A percentile compares a stretch with the other conserved stretches of the same genome.
These are phyloP conservation scores for Sinelater perroti DNA, from an alignment of 2,888 invertebrate species.

Conservation along the genomic window DNA sequence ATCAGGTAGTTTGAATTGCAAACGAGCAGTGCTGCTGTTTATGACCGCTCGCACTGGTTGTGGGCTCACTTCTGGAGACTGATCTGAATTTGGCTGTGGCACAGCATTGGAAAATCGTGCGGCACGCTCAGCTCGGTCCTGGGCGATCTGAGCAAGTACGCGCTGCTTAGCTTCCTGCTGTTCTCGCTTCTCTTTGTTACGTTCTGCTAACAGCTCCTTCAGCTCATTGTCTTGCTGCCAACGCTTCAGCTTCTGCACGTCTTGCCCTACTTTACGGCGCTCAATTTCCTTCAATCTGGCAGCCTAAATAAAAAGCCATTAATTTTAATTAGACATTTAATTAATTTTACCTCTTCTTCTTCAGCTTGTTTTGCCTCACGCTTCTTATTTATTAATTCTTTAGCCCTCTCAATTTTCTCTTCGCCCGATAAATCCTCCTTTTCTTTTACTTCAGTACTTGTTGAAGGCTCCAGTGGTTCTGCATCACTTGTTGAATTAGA, in stretches of 20 bases:
- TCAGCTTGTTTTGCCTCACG: constrained; percentile 70
- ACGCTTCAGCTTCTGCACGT: constrained; percentile 74
- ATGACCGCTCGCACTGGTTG: constrained; percentile 26
- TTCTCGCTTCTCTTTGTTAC: constrained; percentile 79
- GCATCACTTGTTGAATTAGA: constrained; percentile 59
- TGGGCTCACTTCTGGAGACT: constrained; percentile 32
- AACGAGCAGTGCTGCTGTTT: constrained; percentile 66
- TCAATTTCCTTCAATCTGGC: constrained; percentile 69
- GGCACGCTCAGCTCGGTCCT: constrained; percentile 79
- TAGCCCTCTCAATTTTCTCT: constrained; percentile 71
- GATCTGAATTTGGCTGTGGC: constrained; percentile 17
- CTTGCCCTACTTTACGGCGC: constrained; percentile 77
- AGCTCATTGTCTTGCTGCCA: constrained; percentile 81
- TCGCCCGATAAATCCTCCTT: constrained; percentile 55
- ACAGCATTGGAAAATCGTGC: constrained; percentile 57
- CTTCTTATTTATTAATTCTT: constrained; percentile 73
- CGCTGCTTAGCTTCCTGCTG: constrained; percentile 79
- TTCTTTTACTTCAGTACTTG: constrained; percentile 11
- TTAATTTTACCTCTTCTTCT: constrained; percentile 69
- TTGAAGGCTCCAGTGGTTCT: constrained; percentile 54
- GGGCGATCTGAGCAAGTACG: constrained; percentile 84
- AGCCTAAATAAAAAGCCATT: too few species aligned
- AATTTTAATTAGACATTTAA: background rate
- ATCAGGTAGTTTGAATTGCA: constrained; percentile 88
- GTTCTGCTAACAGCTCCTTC: constrained; percentile 75